A percentile compares a stretch with the other conserved stretches of the same genome.
phyloP scores from a whole-genome alignment of 2,797 vertebrate genomes.

The Hydrophis major region DNA sequence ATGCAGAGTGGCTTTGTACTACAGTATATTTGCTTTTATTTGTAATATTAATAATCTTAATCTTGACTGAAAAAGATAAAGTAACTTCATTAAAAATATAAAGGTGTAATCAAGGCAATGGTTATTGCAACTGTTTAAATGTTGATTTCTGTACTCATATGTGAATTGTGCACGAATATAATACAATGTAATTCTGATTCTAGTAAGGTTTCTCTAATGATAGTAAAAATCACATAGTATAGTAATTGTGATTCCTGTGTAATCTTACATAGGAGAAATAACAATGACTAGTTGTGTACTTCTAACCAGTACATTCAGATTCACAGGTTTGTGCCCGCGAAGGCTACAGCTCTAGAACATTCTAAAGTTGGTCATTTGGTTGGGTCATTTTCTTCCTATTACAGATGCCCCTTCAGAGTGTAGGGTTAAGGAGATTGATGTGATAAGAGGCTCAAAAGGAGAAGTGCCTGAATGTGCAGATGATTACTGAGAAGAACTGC shows the following conservation, averaged over 20 bases:
- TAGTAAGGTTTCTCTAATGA: background rate
- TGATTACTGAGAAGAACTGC: background rate
- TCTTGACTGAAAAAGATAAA: background rate
- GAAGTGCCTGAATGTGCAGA: background rate
- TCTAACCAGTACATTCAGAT: background rate
- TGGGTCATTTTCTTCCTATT: background rate
- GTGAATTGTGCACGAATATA: background rate
- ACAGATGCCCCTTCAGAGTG: background rate
- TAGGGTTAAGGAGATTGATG: background rate
- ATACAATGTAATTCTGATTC: background rate
- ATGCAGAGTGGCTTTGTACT: background rate
- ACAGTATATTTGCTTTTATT: background rate
- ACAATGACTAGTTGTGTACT: background rate
- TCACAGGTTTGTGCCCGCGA: background rate
- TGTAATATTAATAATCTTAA: background rate
- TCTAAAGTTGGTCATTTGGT: background rate
- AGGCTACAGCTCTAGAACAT: background rate
- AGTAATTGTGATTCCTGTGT: background rate
- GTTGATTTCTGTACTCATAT: background rate
- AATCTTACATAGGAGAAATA: background rate
- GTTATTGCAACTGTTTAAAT: background rate
- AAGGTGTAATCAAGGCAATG: background rate
- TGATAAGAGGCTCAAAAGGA: background rate
- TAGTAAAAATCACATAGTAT: background rate
- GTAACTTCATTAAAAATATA: background rate